Conservation (phyloP, 2,888 invertebrate species). For the Cyclophora albipunctata region DNA sequence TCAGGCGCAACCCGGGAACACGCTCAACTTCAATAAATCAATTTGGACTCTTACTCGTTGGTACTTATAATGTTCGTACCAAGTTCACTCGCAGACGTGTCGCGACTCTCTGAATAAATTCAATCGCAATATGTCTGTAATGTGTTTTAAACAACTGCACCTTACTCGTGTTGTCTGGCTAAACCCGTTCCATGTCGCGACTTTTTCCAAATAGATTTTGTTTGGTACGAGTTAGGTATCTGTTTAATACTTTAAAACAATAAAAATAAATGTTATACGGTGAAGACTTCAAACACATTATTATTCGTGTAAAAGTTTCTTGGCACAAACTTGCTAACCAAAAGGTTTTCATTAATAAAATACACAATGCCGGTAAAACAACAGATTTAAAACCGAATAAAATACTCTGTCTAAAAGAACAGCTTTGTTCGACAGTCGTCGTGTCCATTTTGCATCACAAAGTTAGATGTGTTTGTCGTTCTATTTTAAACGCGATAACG, state of each 20-base stretch:
- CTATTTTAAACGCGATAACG: slow-evolving; percentile 74
- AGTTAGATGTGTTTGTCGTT: slow-evolving; percentile 72
- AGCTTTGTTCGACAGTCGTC: slow-evolving; percentile 36
- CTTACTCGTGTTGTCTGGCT: background rate
- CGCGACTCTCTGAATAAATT: slow-evolving; percentile 47
- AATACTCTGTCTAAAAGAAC: slow-evolving; percentile 27
- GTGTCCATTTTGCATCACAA: slow-evolving; percentile 70
- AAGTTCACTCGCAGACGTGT: slow-evolving; percentile 52
- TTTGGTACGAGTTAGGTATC: background rate
- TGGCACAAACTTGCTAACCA: too few species aligned
- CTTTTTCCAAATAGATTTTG: background rate
- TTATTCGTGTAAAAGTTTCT: too few species aligned
- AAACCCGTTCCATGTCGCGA: too few species aligned
- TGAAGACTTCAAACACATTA: too few species aligned
- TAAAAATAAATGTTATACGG: too few species aligned
- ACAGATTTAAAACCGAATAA: slow-evolving; percentile 29
- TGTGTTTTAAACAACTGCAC: slow-evolving; percentile 8
- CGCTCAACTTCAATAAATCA: slow-evolving; percentile 75
- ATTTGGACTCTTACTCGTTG: slow-evolving; percentile 67
- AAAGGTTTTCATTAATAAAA: too few species aligned
- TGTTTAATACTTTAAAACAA: background rate
- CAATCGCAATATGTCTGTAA: slow-evolving; percentile 28
- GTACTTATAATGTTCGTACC: slow-evolving; percentile 58
- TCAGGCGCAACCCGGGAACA: slow-evolving; percentile 64
- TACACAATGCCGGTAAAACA: slow-evolving; percentile 2